phyloP scores from a whole-genome alignment of 2,888 invertebrate genomes.

The Pasiphila rectangulata region DNA sequence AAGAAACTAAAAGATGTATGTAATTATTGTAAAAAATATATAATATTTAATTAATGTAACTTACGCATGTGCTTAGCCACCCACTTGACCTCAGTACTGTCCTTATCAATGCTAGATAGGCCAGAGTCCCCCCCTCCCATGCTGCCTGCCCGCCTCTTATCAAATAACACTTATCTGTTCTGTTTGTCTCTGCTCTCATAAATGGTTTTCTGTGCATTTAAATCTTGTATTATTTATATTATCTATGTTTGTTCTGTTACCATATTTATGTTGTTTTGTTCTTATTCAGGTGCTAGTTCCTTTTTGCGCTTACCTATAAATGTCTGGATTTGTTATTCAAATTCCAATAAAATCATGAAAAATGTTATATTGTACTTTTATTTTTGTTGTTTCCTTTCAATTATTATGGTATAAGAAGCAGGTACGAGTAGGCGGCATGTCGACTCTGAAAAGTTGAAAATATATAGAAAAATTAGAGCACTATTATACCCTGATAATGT shows the following conservation, averaged over 20 bases:
- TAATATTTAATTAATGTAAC: slow-evolving; percentile 18
- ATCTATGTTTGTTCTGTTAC: slow-evolving; percentile 30
- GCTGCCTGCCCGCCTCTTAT: slow-evolving; percentile 31
- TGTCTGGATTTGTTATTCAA: slow-evolving; percentile 36
- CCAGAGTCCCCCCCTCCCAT: slow-evolving; percentile 11
- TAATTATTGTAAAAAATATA: slow-evolving; percentile 38
- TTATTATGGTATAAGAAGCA: no score
- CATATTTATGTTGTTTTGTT: slow-evolving; percentile 32
- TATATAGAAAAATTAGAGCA: no score
- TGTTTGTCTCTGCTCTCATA: slow-evolving; percentile 36
- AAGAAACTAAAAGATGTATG: slow-evolving; percentile 12
- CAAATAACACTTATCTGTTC: slow-evolving; percentile 32
- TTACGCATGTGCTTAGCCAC: slow-evolving; percentile 19
- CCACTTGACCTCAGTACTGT: slow-evolving; percentile 39
- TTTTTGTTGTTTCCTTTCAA: no score
- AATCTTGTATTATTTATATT: slow-evolving; percentile 28
- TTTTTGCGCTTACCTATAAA: slow-evolving; percentile 40
- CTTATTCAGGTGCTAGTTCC: slow-evolving; percentile 46
- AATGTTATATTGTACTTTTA: not conserved
- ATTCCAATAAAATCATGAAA: slow-evolving; percentile 29
- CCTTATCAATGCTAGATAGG: slow-evolving; percentile 35
- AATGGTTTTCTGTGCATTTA: slow-evolving; percentile 42
- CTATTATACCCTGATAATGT: no score
- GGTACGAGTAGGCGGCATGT: no score
- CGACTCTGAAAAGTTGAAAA: no score